Evolutionary conservation across 2,797 vertebrate genomes (phyloP).

Genomic region (Odontamblyopus rebecca): DNA sequence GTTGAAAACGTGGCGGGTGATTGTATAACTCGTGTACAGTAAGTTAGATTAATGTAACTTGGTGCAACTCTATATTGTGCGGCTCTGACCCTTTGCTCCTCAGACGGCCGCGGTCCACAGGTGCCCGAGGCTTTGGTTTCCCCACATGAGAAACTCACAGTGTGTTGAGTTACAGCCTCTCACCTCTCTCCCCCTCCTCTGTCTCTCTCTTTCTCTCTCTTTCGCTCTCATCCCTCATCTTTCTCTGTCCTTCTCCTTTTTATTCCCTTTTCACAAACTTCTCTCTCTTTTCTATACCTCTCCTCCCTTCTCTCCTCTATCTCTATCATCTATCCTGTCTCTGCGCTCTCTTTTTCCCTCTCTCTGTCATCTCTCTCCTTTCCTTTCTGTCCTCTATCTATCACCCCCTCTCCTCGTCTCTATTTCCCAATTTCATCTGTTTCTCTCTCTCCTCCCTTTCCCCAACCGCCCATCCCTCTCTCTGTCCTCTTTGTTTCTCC

Average conservation of each 20-base stretch:
- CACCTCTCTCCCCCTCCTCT: not conserved
- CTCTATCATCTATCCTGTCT: not conserved
- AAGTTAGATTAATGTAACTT: not conserved
- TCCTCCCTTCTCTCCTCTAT: not conserved
- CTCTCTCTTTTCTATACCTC: no score
- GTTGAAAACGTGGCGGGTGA: not conserved
- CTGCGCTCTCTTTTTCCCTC: not conserved
- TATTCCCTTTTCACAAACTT: no score
- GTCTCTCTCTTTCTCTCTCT: not conserved
- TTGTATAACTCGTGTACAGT: not conserved
- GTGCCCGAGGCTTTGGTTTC: constrained; percentile 57
- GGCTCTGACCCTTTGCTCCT: constrained; percentile 22
- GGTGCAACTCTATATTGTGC: constrained; percentile 17
- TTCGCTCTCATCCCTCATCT: no score
- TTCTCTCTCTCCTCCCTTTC: no score
- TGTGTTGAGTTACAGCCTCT: constrained; percentile 45
- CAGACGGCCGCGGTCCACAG: constrained; percentile 25
- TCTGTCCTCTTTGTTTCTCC: no score
- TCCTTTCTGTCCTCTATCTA: not conserved
- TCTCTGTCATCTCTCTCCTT: no score
- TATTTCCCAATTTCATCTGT: no score
- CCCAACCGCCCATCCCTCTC: no score
- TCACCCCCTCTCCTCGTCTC: not conserved
- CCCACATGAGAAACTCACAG: constrained; percentile 25
- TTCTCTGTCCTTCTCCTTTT: no score